Evolutionary conservation across 2,113 vertebrate species (phyloP).

Genomic region (Phyllostomus discolor): DNA sequence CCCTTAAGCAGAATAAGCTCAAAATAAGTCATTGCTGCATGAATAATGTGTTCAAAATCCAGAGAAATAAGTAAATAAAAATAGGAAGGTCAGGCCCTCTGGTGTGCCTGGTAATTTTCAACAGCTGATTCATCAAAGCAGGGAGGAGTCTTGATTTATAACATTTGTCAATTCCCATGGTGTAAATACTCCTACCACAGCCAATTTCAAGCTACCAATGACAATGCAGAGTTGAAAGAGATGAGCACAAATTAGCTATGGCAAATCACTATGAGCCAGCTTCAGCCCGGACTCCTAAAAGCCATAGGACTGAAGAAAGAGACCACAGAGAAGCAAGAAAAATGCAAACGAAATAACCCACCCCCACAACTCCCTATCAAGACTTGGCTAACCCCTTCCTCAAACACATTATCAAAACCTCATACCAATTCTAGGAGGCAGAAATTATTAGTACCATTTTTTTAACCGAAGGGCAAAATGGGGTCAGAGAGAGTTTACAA

Average conservation of each 20-base stretch:
- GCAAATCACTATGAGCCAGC: neutral
- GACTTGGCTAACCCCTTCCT: neutral
- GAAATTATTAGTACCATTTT: neutral
- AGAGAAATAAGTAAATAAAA: neutral
- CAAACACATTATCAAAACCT: neutral
- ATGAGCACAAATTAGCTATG: neutral
- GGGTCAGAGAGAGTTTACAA: neutral
- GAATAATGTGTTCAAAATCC: neutral
- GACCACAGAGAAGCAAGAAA: neutral
- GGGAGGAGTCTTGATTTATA: neutral
- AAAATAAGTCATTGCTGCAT: neutral
- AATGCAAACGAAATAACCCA: neutral
- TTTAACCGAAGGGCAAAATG: neutral
- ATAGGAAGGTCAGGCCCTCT: neutral
- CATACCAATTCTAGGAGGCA: neutral
- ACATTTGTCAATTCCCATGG: neutral
- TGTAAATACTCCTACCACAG: neutral
- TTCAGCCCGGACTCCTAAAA: neutral
- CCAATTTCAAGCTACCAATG: neutral
- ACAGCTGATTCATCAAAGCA: neutral
- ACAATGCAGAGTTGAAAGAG: neutral
- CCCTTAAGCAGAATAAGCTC: neutral
- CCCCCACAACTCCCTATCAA: too few species aligned
- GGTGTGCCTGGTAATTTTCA: too few species aligned
- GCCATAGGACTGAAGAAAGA: neutral